phyloP scores from a whole-genome alignment of 2,113 vertebrate species.

The Brachypteracias leptosomus region DNA sequence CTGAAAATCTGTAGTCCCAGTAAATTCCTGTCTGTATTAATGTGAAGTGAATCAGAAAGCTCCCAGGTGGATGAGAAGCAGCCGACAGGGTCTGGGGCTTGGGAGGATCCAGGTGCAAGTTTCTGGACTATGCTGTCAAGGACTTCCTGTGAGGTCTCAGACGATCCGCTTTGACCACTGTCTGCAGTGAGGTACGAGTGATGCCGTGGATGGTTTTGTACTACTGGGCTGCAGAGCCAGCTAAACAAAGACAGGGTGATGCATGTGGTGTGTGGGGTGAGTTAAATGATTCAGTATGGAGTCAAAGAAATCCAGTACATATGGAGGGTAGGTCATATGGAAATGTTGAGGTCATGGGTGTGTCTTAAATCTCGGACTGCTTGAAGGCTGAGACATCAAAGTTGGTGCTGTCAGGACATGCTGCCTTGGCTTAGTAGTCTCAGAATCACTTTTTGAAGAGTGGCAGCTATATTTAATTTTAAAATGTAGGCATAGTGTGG shows the following conservation, averaged over 20 bases:
- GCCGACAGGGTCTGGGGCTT: not conserved
- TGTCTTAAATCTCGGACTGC: not conserved
- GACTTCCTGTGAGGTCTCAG: rapidly evolving
- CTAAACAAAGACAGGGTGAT: rapidly evolving
- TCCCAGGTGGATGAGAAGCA: not conserved
- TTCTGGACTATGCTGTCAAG: not conserved
- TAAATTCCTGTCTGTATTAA: not conserved
- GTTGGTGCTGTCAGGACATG: not conserved
- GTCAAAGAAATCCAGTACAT: not conserved
- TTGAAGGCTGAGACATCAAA: not conserved
- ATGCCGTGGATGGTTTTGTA: not conserved
- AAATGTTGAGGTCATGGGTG: not conserved
- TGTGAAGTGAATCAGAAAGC: not conserved
- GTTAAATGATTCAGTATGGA: not conserved
- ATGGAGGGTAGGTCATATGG: not conserved
- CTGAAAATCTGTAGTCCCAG: not conserved
- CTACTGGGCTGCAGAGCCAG: not conserved
- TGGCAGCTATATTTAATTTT: not conserved
- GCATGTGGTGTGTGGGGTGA: rapidly evolving
- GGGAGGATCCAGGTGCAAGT: not conserved
- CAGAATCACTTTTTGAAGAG: not conserved
- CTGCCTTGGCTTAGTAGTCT: not conserved
- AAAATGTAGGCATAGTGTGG: not conserved
- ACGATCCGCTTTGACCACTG: rapidly evolving
- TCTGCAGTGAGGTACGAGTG: rapidly evolving